Evolutionary conservation across 1,140 invertebrate species (phyloP).

Genomic region (Batillaria attramentaria): DNA sequence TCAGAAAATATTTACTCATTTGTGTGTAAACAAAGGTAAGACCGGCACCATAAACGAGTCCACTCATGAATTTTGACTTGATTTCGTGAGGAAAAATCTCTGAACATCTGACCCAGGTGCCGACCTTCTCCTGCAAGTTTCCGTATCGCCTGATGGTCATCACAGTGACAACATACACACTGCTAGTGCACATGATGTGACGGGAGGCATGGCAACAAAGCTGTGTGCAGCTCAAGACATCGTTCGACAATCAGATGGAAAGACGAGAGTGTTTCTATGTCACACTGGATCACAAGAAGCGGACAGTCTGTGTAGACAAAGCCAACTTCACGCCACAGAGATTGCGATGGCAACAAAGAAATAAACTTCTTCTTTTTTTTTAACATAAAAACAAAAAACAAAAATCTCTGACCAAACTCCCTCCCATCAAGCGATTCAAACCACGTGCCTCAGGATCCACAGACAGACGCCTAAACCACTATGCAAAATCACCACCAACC

Average conservation of each 20-base stretch:
- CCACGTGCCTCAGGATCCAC: too few species aligned
- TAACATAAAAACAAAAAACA: too few species aligned
- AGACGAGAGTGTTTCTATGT: slow-evolving; percentile 37
- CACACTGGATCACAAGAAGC: slow-evolving; percentile 34
- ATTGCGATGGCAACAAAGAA: too few species aligned
- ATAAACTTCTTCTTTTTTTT: too few species aligned
- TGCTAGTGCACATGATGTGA: slow-evolving; percentile 46
- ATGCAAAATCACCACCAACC: slow-evolving; percentile 73
- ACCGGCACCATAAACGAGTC: too few species aligned
- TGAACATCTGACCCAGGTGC: slow-evolving; percentile 46
- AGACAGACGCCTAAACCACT: too few species aligned
- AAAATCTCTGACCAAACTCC: too few species aligned
- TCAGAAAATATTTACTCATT: too few species aligned
- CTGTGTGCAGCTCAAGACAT: slow-evolving; percentile 46
- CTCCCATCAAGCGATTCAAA: too few species aligned
- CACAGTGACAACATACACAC: slow-evolving; percentile 27
- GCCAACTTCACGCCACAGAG: not conserved
- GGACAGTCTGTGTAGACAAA: not conserved
- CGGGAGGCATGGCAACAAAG: slow-evolving; percentile 53
- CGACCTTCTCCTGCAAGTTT: slow-evolving; percentile 33
- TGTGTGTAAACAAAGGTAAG: too few species aligned
- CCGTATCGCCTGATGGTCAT: slow-evolving; percentile 25
- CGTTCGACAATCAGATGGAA: slow-evolving; percentile 30
- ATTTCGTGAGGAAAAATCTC: too few species aligned
- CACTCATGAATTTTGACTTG: too few species aligned